Evolutionary conservation across 2,888 invertebrate species (phyloP).

Genomic region (Tenthredo distinguenda): DNA sequence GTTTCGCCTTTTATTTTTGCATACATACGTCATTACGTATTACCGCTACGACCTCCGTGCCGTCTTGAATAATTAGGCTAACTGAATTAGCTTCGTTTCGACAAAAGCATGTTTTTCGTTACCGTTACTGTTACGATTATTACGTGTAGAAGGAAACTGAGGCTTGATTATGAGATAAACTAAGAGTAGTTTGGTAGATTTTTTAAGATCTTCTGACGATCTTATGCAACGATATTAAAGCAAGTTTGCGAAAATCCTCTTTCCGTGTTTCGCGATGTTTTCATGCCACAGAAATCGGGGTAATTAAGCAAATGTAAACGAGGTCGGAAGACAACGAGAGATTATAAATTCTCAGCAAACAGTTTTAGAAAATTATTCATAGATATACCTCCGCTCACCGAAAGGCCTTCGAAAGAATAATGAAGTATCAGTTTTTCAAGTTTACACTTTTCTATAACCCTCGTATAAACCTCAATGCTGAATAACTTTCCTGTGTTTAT

Average conservation of each 20-base stretch:
- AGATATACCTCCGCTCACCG: background rate
- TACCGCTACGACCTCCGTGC: background rate
- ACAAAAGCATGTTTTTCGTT: background rate
- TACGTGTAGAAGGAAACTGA: background rate
- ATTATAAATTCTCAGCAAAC: too few relatives aligned
- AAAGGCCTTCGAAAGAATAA: background rate
- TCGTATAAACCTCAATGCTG: too few relatives aligned
- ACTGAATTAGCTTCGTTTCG: background rate
- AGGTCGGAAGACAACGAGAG: background rate
- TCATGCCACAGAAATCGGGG: background rate
- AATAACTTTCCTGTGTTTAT: background rate
- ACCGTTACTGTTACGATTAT: conserved; percentile 9
- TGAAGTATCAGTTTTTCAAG: background rate
- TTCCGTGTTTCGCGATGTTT: background rate
- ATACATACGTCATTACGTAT: background rate
- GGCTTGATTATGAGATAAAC: background rate
- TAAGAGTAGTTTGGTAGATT: background rate
- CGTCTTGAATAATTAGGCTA: conserved; percentile 4
- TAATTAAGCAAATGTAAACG: background rate
- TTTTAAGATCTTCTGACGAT: background rate
- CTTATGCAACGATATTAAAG: background rate
- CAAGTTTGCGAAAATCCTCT: background rate
- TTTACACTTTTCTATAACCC: background rate
- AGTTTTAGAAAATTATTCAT: background rate
- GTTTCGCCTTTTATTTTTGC: background rate